Conservation (phyloP, 2,797 vertebrate genomes). For the Etheostoma perlongum region DNA sequence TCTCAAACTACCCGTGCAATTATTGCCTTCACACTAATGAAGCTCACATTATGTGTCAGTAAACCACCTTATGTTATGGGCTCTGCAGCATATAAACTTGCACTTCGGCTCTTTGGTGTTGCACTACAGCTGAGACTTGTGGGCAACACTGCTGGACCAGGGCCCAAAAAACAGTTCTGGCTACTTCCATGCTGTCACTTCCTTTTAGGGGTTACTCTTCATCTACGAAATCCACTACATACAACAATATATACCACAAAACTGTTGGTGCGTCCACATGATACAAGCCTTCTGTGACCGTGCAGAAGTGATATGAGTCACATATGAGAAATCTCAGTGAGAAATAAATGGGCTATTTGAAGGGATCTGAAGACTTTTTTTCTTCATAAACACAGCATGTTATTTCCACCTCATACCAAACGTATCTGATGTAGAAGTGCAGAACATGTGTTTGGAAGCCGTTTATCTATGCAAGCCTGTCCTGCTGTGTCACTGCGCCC, state of each 20-base stretch:
- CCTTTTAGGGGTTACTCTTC: background rate
- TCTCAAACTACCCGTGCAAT: constrained; percentile 56
- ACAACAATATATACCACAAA: too few relatives aligned
- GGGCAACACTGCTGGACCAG: constrained; percentile 48
- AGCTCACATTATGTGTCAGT: constrained; percentile 59
- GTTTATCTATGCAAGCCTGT: constrained; percentile 33
- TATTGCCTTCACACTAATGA: constrained; percentile 71
- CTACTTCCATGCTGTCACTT: constrained; percentile 26
- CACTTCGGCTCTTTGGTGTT: constrained; percentile 36
- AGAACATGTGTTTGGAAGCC: constrained; percentile 50
- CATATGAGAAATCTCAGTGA: constrained; percentile 2
- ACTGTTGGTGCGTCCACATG: too few relatives aligned
- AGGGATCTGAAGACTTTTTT: constrained; percentile 14
- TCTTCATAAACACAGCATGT: constrained; percentile 25
- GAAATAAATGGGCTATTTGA: constrained; percentile 15
- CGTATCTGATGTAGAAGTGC: constrained; percentile 43
- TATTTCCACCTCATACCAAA: constrained; percentile 50
- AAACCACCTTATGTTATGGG: constrained; percentile 53
- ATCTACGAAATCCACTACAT: background rate
- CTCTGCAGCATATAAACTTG: constrained; percentile 59
- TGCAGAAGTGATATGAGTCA: constrained; percentile 5
- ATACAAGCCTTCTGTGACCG: too few relatives aligned
- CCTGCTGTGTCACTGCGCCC: constrained; percentile 53
- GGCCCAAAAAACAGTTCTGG: constrained; percentile 2
- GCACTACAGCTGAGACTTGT: constrained; percentile 57